A percentile compares a stretch with the other conserved stretches of the same genome.
phyloP scores from a whole-genome alignment of 2,888 invertebrate species.

The Megalurothrips usitatus region DNA sequence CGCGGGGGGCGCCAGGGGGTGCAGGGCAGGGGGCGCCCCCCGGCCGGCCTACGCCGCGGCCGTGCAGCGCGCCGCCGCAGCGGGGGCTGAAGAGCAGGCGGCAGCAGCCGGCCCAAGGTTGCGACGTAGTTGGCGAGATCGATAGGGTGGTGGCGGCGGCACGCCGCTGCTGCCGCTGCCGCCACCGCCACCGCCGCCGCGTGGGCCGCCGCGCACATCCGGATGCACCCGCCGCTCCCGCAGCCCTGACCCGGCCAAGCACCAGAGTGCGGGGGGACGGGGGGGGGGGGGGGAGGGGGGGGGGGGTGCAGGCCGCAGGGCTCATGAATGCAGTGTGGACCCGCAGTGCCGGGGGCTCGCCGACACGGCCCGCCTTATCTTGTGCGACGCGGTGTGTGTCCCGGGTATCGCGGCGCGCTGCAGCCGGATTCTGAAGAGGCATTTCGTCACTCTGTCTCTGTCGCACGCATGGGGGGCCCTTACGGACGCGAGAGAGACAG shows the following conservation, averaged over 20 bases:
- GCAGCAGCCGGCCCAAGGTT: not conserved
- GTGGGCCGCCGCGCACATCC: not conserved
- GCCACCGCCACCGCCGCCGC: not conserved
- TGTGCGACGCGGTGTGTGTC: too few species aligned
- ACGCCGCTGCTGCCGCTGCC: not conserved
- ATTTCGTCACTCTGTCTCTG: too few species aligned
- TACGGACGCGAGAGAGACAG: too few species aligned
- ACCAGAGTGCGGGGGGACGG: not conserved
- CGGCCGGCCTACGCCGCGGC: not conserved
- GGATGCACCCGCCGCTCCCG: not conserved
- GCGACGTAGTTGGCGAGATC: not conserved
- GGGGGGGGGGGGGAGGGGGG: not conserved
- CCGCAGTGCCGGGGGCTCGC: too few species aligned
- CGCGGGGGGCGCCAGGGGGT: too few species aligned
- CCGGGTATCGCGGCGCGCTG: too few species aligned
- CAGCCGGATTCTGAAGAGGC: too few species aligned
- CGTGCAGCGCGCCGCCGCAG: not conserved
- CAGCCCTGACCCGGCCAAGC: not conserved
- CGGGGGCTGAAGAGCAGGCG: not conserved
- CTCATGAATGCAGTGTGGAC: not conserved
- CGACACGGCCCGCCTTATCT: too few species aligned
- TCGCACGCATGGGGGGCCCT: too few species aligned
- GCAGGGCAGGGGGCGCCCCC: too few species aligned
- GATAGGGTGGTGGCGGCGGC: not conserved
- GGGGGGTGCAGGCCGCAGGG: not conserved